These are phyloP conservation scores for Serinus canaria DNA, from an alignment of 2,113 vertebrate species.

Conservation along the genomic window DNA sequence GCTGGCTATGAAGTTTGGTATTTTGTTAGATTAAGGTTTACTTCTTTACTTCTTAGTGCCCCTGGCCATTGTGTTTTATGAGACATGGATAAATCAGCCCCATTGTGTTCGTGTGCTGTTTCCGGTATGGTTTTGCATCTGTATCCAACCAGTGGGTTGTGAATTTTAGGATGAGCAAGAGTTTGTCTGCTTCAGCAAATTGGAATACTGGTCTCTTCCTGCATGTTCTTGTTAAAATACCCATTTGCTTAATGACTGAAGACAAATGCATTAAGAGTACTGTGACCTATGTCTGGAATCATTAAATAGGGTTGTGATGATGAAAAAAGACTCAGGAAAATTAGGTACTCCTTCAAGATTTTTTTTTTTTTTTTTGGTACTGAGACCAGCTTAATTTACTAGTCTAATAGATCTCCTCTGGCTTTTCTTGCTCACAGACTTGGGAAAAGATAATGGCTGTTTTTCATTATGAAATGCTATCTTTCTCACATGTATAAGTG, in stretches of 20 bases:
- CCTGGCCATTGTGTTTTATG: neutral
- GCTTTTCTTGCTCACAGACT: neutral
- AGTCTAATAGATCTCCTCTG: neutral
- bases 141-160: neutral
- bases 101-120: neutral
- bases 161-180: neutral
- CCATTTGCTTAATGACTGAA: neutral
- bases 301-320: neutral
- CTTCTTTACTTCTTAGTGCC: neutral
- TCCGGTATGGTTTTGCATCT: neutral
- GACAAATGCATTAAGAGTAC: neutral
- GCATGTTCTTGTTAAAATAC: neutral
- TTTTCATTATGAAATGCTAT: neutral
- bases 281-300: neutral
- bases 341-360: neutral
- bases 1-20: neutral
- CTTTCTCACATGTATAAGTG: neutral
- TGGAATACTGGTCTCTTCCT: neutral
- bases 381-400: neutral
- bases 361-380: neutral
- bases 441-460: neutral
- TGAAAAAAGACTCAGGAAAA: neutral
- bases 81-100: neutral
- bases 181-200: neutral
- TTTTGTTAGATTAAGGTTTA: neutral